Percentiles rank a stretch among this genome's conserved stretches.
phyloP scores from a whole-genome alignment of 1,140 invertebrate genomes.

The Planococcus citri region DNA sequence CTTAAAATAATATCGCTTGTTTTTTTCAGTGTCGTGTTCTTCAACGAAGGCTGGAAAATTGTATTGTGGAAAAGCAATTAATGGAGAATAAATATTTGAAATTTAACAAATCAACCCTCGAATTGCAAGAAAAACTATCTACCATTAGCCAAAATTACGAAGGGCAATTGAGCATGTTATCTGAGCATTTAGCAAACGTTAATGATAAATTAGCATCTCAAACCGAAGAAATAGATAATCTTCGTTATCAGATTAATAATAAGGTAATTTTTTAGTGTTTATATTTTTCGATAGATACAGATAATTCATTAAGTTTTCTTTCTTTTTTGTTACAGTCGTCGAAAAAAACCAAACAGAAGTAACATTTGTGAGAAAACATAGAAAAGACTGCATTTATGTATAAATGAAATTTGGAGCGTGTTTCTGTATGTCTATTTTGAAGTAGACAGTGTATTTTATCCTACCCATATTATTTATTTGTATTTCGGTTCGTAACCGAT shows the following conservation, averaged over 20 bases:
- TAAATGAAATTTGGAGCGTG: background rate
- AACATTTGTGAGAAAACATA: background rate
- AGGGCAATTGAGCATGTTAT: slow-evolving; percentile 74
- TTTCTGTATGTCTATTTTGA: background rate
- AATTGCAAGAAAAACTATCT: slow-evolving; percentile 39
- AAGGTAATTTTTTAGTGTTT: slow-evolving; percentile 33
- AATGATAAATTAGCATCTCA: slow-evolving; percentile 75
- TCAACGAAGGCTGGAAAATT: slow-evolving; percentile 32
- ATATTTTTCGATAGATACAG: too few relatives aligned
- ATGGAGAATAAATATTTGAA: slow-evolving; percentile 41
- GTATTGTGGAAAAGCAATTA: slow-evolving; percentile 30
- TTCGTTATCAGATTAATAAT: slow-evolving; percentile 40
- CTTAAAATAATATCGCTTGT: background rate
- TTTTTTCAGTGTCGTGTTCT: slow-evolving; percentile 28
- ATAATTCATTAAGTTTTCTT: background rate
- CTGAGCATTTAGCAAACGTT: slow-evolving; percentile 80
- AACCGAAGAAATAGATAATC: slow-evolving; percentile 57
- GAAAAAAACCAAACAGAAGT: background rate
- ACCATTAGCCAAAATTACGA: slow-evolving; percentile 73
- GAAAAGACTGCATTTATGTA: slow-evolving; percentile 7
- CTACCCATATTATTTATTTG: background rate
- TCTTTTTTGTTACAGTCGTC: background rate
- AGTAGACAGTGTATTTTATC: background rate
- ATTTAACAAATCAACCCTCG: slow-evolving; percentile 34
- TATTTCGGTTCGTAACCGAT: background rate